phyloP scores from a whole-genome alignment of 2,797 vertebrate species.

The Ispidina lecontei region DNA sequence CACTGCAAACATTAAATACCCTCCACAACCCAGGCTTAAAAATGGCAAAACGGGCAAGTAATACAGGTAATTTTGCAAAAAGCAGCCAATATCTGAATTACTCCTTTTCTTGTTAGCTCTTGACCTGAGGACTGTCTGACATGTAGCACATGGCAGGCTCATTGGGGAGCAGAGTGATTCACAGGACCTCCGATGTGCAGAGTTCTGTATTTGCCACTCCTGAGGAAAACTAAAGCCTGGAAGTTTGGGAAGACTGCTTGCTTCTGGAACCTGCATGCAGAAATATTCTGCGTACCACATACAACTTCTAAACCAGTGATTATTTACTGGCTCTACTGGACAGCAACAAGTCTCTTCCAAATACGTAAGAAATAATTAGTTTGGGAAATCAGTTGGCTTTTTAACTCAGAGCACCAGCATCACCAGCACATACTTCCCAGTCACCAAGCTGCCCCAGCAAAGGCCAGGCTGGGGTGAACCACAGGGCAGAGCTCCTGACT shows the following conservation, averaged over 20 bases:
- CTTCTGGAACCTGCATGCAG: background rate
- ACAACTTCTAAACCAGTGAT: background rate
- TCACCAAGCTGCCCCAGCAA: background rate
- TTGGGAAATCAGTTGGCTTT: background rate
- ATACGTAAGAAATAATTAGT: background rate
- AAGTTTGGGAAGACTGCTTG: background rate
- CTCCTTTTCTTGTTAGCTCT: background rate
- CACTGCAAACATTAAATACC: background rate
- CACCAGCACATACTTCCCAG: background rate
- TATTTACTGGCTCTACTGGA: background rate
- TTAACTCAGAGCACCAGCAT: background rate
- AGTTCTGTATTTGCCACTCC: background rate
- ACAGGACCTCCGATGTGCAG: background rate
- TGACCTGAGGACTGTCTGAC: background rate
- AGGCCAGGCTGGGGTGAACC: background rate
- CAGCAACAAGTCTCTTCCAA: background rate
- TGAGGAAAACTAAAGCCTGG: background rate
- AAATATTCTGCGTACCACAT: background rate
- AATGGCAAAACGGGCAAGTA: background rate
- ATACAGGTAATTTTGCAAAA: background rate
- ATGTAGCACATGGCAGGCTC: background rate
- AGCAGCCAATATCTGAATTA: background rate
- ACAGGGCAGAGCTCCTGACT: background rate
- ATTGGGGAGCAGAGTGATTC: background rate
- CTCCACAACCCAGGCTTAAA: background rate